Base-by-base conservation (phyloP, 2,113 vertebrate species). In the Hippolais icterina region DNA sequence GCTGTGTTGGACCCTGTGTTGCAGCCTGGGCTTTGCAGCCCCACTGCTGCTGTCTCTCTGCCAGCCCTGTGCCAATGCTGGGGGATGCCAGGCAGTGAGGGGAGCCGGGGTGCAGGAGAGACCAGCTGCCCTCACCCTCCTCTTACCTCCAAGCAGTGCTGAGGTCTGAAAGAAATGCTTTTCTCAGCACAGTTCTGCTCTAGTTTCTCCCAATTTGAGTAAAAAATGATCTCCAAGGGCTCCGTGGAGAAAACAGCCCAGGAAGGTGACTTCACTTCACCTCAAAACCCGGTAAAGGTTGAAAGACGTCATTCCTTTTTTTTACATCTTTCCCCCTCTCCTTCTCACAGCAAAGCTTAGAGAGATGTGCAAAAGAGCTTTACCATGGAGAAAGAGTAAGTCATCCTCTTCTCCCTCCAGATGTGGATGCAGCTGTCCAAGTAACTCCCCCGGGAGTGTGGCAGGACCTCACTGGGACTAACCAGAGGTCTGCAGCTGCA, bases 221-320 rank as follows among this genome's bases (percentile, higher is more conserved):
- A 77, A 92, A 91, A 89, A 95, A 71, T 37, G 1, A 47, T 93
- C 85, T 95, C 41, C 1, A 49, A 66, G 69, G 91, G 79, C 76
- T 64, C 76, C 1, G 9, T 27, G 78, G 91, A 96, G 93, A 94
- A 88, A 93, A 94, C 79, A 87, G 75, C 88, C 76, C 89, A 93
- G 75, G 89, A 97, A 95, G 96, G 90, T 95, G 93, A 96, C 96
- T 96, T 81, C 72, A 14, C 74, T 91, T 96, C 95, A 92, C 93
- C 95, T 96, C 93, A 93, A 96, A 95, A 96, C 96, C 90, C 1
- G 47, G 59, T 96, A 93, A 95, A 20, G 5, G 57, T n/a, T 84
- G 76, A 92, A 87, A 93, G 91, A 95, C 52, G 17, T 94, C 83
- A 80, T 90, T 90, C 80, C 47, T 97, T 96, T 89, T 89, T 96